Base-by-base conservation (phyloP, 2,888 invertebrate genomes). In the Diplolepis rosae region DNA sequence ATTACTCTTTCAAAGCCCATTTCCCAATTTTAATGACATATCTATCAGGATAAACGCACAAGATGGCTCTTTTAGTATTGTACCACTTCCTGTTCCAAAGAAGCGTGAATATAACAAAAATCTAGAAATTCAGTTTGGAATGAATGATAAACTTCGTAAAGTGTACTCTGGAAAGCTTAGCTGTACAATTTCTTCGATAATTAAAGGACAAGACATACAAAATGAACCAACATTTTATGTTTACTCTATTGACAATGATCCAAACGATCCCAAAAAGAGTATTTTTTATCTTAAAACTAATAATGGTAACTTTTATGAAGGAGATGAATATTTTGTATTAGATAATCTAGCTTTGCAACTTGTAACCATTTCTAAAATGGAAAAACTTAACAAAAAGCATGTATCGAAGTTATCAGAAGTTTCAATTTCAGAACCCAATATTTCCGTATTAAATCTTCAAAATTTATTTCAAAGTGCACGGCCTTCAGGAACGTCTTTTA, bases 11-110 rank as follows among this genome's bases (percentile, higher is more conserved):
- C 78, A 82, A 35, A 83, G 81, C 56, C 61, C 54, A 3, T 72
- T 77, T 1, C 72, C 77, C 2, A 85, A 85, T 61, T 79, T 78
- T 0, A 77, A 80, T 65, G 78, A 85, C 77, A 75, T 88, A 22
- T 82, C 81, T 0, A 79, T 87, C 15, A 78, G 81, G 77, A 79
- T 89, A 9, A 69, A 81, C 4, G 71, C 82, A 0, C 79, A 79
- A 27, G 75, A 80, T 51, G 83, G 81, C 0, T 74, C 78, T 7
- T 79, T 69, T 11, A 83, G 82, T 27, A 77, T 76, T 11, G 67
- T 88, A 4, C 89, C 89, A 1, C 73, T 88, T 1, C 87, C 87
- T 4, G 68, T 89, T 48, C 88, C 89, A 1, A 83, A 79, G 42
- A 77, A 79, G 3, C 77, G 77, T n/a, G 74, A 84, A 0, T 82